Conservation (phyloP, 1,140 invertebrate species). For the Aradophagus sp. region DNA sequence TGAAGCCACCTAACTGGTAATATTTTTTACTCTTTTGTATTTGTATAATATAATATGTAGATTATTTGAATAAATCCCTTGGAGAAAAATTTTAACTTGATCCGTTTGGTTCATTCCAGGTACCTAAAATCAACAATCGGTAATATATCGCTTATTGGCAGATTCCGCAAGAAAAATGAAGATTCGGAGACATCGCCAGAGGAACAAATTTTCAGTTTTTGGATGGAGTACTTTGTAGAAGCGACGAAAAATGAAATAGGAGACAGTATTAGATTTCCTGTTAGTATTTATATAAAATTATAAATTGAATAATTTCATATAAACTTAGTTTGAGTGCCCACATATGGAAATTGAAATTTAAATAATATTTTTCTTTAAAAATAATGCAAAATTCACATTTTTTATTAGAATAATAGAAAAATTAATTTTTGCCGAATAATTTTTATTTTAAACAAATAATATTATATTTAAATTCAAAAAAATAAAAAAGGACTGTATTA, state of each 20-base stretch:
- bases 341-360: no score
- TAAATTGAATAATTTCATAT: no score
- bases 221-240: constrained; percentile 99
- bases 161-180: constrained; percentile 89
- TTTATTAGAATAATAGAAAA: constrained; percentile 13
- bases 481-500: no score
- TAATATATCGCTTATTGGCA: constrained; percentile 96
- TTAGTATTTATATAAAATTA: constrained; percentile 74
- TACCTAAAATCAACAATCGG: constrained; percentile 98
- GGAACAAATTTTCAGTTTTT: constrained; percentile 94
- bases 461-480: no score
- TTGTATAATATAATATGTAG: not conserved
- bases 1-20: constrained; percentile 98
- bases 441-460: constrained; percentile 1
- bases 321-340: no score
- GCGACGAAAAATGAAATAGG: constrained; percentile 87
- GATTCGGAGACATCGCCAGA: constrained; percentile 82
- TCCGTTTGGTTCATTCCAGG: constrained; percentile 73
- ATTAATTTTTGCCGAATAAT: no score
- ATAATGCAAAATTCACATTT: constrained; percentile 3
- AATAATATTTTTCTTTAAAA: no score
- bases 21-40: not conserved
- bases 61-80: no score
- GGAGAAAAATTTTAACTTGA: no score
- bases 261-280: constrained; percentile 91